Evolutionary conservation across 2,113 vertebrate species (phyloP).

Genomic region (Elephantulus edwardii): DNA sequence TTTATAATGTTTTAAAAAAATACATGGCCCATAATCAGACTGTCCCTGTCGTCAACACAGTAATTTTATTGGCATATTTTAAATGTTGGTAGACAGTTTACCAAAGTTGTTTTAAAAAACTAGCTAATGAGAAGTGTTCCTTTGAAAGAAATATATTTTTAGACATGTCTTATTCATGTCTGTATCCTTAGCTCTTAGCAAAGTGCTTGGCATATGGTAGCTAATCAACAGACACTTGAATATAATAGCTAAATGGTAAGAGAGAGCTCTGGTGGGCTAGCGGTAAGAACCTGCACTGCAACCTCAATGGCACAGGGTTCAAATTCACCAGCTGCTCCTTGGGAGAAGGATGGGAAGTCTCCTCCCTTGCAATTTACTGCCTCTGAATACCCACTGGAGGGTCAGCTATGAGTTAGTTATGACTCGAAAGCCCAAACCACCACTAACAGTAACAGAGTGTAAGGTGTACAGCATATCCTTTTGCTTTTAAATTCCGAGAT

Average conservation of each 20-base stretch:
- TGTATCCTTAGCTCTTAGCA: slow-evolving; percentile 17
- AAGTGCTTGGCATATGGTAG: not conserved
- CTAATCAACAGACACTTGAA: not conserved
- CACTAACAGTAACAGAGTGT: too few relatives aligned
- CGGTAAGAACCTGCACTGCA: too few relatives aligned
- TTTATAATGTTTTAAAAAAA: slow-evolving; percentile 9
- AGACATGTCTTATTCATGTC: not conserved
- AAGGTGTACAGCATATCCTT: not conserved
- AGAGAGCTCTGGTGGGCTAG: too few relatives aligned
- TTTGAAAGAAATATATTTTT: not conserved
- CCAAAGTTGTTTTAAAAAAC: not conserved
- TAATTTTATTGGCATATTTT: not conserved
- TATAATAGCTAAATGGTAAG: not conserved
- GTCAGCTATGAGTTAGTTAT: too few relatives aligned
- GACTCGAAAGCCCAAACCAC: too few relatives aligned
- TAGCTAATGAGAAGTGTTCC: not conserved
- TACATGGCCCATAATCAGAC: not conserved
- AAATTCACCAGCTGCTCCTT: not conserved
- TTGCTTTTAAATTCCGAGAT: not conserved
- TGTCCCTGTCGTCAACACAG: not conserved
- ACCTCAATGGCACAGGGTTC: not conserved
- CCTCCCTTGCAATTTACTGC: too few relatives aligned
- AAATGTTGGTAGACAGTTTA: not conserved
- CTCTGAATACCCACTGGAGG: too few relatives aligned
- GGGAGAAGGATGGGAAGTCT: too few relatives aligned